phyloP scores from a whole-genome alignment of 2,888 invertebrate species.

The Diogma glabrata region DNA sequence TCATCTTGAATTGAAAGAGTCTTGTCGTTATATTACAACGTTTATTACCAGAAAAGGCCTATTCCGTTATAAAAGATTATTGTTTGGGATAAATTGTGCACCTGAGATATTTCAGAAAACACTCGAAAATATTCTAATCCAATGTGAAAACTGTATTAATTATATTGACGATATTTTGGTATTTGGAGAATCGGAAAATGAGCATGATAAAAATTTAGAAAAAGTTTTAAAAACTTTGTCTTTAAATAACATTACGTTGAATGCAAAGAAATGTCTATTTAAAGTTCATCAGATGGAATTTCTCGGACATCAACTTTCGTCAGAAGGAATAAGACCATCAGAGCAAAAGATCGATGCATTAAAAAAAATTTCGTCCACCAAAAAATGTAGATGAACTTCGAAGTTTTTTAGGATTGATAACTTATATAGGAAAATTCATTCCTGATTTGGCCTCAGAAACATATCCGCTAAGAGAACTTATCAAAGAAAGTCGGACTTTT shows the following conservation, averaged over 20 bases:
- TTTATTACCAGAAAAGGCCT: neutral
- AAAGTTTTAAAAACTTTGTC: neutral
- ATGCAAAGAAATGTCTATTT: neutral
- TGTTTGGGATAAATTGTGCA: neutral
- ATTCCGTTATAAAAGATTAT: neutral
- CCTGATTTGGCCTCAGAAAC: neutral
- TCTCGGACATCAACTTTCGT: neutral
- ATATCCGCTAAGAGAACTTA: neutral
- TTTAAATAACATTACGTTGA: neutral
- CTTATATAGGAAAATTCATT: neutral
- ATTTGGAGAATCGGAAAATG: neutral
- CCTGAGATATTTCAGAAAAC: neutral
- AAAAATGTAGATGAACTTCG: neutral
- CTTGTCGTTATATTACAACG: neutral
- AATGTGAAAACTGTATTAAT: no score
- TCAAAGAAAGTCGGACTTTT: no score
- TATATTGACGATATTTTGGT: neutral
- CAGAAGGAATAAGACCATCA: neutral
- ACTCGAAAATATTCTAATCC: neutral
- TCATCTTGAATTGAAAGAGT: neutral
- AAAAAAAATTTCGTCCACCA: neutral
- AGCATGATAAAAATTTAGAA: neutral
- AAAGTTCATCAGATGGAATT: neutral
- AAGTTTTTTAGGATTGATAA: neutral
- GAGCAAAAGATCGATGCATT: no score